Conservation (phyloP, 2,113 vertebrate species). For the Dipodomys stephensi region DNA sequence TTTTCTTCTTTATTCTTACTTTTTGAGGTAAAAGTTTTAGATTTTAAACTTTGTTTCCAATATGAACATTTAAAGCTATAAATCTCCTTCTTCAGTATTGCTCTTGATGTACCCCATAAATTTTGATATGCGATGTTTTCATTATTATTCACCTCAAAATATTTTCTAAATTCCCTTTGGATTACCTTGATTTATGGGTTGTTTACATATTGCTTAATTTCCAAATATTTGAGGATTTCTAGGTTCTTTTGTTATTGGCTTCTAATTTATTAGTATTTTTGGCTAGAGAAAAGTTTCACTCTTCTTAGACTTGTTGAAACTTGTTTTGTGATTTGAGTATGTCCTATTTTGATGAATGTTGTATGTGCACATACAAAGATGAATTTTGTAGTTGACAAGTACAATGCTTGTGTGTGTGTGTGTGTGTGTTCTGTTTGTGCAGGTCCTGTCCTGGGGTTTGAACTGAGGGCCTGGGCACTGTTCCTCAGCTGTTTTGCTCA, state of each 20-base stretch:
- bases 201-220: background rate
- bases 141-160: constrained; percentile 32
- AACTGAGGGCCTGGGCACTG: no score
- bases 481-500: no score
- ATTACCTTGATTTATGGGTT: background rate
- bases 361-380: background rate
- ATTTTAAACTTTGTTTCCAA: constrained; percentile 7
- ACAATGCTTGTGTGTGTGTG: background rate
- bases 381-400: background rate
- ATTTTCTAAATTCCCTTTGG: constrained; percentile 24
- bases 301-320: background rate
- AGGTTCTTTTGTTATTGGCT: background rate
- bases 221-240: background rate
- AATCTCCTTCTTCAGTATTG: background rate
- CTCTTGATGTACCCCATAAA: background rate
- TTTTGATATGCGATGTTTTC: background rate
- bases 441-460: no score
- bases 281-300: constrained; percentile 16
- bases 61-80: background rate
- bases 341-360: background rate
- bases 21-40: constrained; percentile 8
- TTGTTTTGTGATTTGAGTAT: constrained; percentile 17
- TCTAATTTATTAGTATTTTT: constrained; percentile 43
- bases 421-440: no score
- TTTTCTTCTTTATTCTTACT: background rate